Base-by-base conservation (phyloP, 2,888 invertebrate species). In the Ditula angustiorana region DNA sequence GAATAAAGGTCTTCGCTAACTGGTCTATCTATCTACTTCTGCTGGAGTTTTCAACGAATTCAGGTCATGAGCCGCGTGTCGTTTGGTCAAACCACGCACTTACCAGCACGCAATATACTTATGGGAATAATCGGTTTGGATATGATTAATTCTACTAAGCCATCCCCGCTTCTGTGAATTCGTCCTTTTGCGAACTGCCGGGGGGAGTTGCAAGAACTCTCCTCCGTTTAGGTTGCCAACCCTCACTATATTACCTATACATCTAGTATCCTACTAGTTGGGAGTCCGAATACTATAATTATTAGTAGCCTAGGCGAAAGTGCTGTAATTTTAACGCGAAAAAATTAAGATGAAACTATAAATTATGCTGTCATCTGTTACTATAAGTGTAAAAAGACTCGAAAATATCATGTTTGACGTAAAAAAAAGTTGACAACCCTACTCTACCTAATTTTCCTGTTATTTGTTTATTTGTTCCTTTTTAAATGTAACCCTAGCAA, bases 1-100 rank as follows among this genome's bases (percentile, higher is more conserved):
- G 2, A 56, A 5, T 30, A 19, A 24, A 26, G 55, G 10, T 41
- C 55, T 28, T 19, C 11, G 41, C n/a, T 56, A 19, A 24, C 37
- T 56, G 49, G 26, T n/a, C 28, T 0, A 16, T 16, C 13, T 49
- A 16, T 41, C 11, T 16, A 55, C 23, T 41, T 37, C 50, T 10
- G 28, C 26, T 59, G 16, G 46, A 60, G 63, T 35, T 57, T 67
- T 67, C 67, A 41, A 24, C 57, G 64, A 61, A 67, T 37, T 35
- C 35, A 44, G 67, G 67, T 67, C 67, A 58, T 23, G 23, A 19
- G 26, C 61, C 26, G 64, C 60, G 41, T 63, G 30, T 52, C 60
- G 55, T 49, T 55, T 46, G 63, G 57, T 30, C 53, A 61, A 66
- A 44, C 47, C 46, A 19, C 50, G n/a, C 21, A 21, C n/a, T 58